Conservation (phyloP, 2,888 invertebrate genomes). For the Cheilosia grossa region DNA sequence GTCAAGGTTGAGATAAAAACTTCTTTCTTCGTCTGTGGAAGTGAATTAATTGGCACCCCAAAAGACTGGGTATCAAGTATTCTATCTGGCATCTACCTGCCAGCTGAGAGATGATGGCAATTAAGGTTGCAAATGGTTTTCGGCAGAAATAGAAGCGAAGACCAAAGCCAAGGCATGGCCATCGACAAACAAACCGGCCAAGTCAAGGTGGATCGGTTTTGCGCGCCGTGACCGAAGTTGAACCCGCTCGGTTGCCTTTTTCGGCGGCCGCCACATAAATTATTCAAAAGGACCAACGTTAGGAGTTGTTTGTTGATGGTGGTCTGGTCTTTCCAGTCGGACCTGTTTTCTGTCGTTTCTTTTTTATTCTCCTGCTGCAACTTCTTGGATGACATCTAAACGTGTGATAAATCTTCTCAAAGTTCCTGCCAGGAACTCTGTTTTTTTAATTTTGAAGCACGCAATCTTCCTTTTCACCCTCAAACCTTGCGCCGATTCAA, state of each 20-base stretch:
- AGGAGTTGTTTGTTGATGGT: slow-evolving; percentile 27
- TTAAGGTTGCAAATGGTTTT: slow-evolving; percentile 44
- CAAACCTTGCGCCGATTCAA: neutral
- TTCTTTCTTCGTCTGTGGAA: slow-evolving; percentile 4
- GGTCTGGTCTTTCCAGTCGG: slow-evolving; percentile 25
- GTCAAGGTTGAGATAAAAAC: slow-evolving; percentile 23
- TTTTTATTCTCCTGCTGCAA: neutral
- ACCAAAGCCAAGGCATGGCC: neutral
- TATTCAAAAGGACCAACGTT: slow-evolving; percentile 58
- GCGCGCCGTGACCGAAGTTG: slow-evolving; percentile 39
- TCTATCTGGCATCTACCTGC: slow-evolving; percentile 51
- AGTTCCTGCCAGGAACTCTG: slow-evolving; percentile 5
- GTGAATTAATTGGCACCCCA: slow-evolving; percentile 59
- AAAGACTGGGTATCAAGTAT: neutral
- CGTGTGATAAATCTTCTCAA: slow-evolving; percentile 46
- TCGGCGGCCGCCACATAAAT: slow-evolving; percentile 46
- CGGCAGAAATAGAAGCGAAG: neutral
- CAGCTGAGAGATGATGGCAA: slow-evolving; percentile 23
- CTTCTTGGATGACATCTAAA: slow-evolving; percentile 39
- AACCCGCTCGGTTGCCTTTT: slow-evolving; percentile 21
- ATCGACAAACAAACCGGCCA: slow-evolving; percentile 5
- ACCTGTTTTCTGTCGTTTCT: neutral
- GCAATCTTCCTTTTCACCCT: slow-evolving; percentile 11
- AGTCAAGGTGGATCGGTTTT: slow-evolving; percentile 46
- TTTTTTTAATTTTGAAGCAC: slow-evolving; percentile 10